Evolutionary conservation across 2,888 invertebrate species (phyloP).

Genomic region (Abscondita cerata): DNA sequence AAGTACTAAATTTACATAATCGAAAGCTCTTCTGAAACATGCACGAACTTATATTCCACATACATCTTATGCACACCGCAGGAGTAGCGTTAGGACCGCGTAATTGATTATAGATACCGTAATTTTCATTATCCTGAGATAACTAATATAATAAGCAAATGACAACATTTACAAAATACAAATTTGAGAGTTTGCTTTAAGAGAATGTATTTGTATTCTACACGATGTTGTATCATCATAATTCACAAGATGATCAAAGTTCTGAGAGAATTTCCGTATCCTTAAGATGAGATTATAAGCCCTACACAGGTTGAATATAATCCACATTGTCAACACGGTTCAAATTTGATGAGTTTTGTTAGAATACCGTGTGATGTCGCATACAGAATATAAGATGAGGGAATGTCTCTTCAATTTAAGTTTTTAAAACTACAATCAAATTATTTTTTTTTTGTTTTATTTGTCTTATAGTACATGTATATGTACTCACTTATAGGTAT

Average conservation of each 20-base stretch:
- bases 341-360: conserved; percentile 60
- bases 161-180: conserved; percentile 29
- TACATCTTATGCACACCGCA: too few relatives aligned
- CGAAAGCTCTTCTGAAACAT: too few relatives aligned
- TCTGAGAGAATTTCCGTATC: conserved; percentile 56
- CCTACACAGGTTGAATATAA: conserved; percentile 56
- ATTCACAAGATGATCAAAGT: conserved; percentile 60
- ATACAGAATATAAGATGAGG: conserved; percentile 54
- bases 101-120: conserved; percentile 4
- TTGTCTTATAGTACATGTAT: neutral
- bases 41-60: too few relatives aligned
- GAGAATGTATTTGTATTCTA: conserved; percentile 49
- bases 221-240: conserved; percentile 53
- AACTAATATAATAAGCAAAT: conserved; percentile 28
- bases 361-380: conserved; percentile 54
- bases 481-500: too few relatives aligned
- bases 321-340: conserved; percentile 59
- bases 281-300: conserved; percentile 59
- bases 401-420: conserved; percentile 31
- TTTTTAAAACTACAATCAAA: conserved; percentile 31
- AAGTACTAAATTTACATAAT: too few relatives aligned
- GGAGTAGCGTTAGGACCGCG: neutral
- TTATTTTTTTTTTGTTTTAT: conserved; percentile 7
- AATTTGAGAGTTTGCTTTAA: conserved; percentile 31
- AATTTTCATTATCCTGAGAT: conserved; percentile 17